Conservation (phyloP, 2,888 invertebrate species). For the Drosophila stalkeri region DNA sequence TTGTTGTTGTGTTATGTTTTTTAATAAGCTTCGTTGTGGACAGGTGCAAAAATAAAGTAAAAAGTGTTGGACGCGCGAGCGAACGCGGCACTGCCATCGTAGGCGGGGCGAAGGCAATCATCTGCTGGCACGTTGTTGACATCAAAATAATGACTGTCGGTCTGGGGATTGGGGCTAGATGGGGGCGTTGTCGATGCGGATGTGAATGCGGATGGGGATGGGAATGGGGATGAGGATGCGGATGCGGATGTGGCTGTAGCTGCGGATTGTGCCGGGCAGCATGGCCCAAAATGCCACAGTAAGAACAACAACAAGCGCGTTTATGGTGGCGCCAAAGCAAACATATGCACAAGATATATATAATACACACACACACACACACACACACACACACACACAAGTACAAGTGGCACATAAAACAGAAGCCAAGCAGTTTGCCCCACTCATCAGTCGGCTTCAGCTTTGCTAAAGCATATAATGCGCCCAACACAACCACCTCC, state of each 20-base stretch:
- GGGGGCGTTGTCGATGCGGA: not conserved
- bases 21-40: conserved; percentile 68
- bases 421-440: conserved; percentile 48
- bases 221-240: not conserved
- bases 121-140: conserved; percentile 75
- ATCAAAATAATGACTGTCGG: conserved; percentile 72
- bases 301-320: conserved; percentile 43
- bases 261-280: conserved; percentile 38
- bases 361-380: conserved; percentile 24
- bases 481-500: conserved; percentile 6
- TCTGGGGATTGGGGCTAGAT: conserved; percentile 37
- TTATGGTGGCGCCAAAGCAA: conserved; percentile 53
- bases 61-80: conserved; percentile 56
- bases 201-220: no score
- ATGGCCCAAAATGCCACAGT: conserved; percentile 39
- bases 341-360: conserved; percentile 60
- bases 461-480: conserved; percentile 18
- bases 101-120: conserved; percentile 56
- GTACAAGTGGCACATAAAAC: conserved; percentile 53
- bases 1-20: conserved; percentile 48
- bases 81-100: not conserved
- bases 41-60: conserved; percentile 65
- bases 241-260: conserved; percentile 1
- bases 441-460: conserved; percentile 51
- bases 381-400: conserved; percentile 7